These are phyloP conservation scores for Halcyon senegalensis DNA, from an alignment of 2,113 vertebrate genomes.

Conservation along the genomic window DNA sequence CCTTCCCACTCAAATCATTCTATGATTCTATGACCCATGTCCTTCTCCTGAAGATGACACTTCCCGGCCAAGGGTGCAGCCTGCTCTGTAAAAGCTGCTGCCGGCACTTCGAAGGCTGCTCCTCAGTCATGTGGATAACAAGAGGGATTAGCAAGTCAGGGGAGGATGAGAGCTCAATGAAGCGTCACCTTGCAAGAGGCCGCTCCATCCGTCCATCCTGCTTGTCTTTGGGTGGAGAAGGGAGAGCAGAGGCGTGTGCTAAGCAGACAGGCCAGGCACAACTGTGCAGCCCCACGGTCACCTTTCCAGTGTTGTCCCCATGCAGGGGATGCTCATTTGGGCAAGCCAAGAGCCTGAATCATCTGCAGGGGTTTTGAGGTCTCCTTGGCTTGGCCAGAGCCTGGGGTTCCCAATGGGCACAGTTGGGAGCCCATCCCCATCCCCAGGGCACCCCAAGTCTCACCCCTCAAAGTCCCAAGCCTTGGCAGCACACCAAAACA, in stretches of 20 bases:
- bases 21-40: background rate
- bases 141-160: conserved; percentile 32
- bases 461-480: background rate
- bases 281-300: rapidly evolving
- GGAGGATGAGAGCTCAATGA: conserved; percentile 32
- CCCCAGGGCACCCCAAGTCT: background rate
- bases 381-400: background rate
- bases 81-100: background rate
- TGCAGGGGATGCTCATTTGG: rapidly evolving
- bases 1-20: background rate
- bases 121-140: conserved; percentile 25
- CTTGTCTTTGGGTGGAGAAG: background rate
- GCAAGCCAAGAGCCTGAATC: background rate
- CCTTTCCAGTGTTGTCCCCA: rapidly evolving
- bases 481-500: background rate
- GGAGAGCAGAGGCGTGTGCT: background rate
- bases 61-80: background rate
- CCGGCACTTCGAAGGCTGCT: background rate
- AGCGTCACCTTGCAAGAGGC: background rate
- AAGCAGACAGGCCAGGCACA: background rate
- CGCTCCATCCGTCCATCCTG: background rate
- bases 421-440: rapidly evolving
- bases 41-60: background rate
- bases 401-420: rapidly evolving
- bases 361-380: rapidly evolving